phyloP scores from a whole-genome alignment of 1,140 invertebrate species.

The Spodoptera frugiperda region DNA sequence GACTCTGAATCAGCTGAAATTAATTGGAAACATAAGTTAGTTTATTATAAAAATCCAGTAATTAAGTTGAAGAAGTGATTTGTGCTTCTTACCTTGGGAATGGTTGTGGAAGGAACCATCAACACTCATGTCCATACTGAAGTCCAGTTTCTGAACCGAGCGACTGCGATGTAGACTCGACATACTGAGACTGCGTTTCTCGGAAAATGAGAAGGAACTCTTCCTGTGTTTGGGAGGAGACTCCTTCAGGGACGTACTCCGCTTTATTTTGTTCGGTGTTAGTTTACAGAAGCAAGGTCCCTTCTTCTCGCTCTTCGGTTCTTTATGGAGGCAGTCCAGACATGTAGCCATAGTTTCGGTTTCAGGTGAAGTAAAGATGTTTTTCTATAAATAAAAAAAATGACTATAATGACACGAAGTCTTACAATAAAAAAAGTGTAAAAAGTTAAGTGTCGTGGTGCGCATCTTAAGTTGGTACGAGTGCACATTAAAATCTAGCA shows the following conservation, averaged over 20 bases:
- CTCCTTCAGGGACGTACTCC: constrained; percentile 76
- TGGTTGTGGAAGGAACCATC: constrained; percentile 76
- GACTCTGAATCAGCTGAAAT: constrained; percentile 68
- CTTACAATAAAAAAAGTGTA: no score
- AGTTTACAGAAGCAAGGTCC: constrained; percentile 68
- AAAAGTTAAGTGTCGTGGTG: no score
- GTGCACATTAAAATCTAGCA: no score
- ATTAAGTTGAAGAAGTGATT: not conserved
- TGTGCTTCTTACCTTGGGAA: constrained; percentile 61
- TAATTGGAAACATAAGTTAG: no score
- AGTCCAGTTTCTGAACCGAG: constrained; percentile 81
- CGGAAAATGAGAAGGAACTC: constrained; percentile 62
- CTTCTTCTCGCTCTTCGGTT: constrained; percentile 60
- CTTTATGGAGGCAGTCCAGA: constrained; percentile 67
- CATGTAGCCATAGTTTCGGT: constrained; percentile 76
- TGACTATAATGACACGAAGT: no score
- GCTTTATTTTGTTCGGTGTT: constrained; percentile 69
- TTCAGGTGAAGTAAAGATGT: constrained; percentile 78
- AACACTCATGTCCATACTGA: constrained; percentile 84
- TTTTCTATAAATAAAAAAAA: constrained; percentile 70
- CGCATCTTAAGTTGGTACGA: no score
- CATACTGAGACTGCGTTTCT: constrained; percentile 77
- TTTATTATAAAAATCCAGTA: no score
- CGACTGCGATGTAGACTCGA: constrained; percentile 76
- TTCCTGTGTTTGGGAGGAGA: constrained; percentile 66